Evolutionary conservation across 92 coral and sea anemone genomes (phyloP), one percentile per base, ranked within the genome.

Genomic region (Diadumene lineata): DNA sequence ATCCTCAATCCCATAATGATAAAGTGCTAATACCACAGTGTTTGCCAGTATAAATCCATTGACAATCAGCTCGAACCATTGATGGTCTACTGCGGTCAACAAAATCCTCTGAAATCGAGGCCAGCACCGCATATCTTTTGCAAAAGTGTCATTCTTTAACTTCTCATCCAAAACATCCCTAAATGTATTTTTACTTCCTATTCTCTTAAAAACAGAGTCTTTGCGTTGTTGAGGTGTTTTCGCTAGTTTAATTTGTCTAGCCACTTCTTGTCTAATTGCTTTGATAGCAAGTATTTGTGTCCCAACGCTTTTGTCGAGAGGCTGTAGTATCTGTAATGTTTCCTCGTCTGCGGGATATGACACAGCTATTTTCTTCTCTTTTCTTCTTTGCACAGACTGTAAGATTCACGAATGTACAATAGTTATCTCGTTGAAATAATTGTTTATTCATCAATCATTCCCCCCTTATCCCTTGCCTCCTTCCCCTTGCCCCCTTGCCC

Each of bases 1-100:
- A 15, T 76, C 34, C 34, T 94, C 87, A 60, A 94, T 94, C 10
- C 92, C 89, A 50, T 94, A 90, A 60, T 94, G 87, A 81, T 94
- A 85, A 7, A 92, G 27, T 3, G 98, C 92, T 38, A 94, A 82
- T 1, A 92, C 94, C 30, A 92, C 88, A 0, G 98, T 94, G 30
- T 94, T 94, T 1, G 85, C 91, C 15, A 94, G 80, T 25, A 94
- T 94, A 34, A 88, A 87, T 8, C 83, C 82, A 82, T 85, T 91
- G 22, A 94, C 90, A 51, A 62, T 63, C 34, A 91, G 68, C 69
- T 94, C 98, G 34, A 92, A 90, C 19, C 70, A 71, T 0, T 97
- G 92, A 64, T 86, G 93, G 26, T 80, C 93, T 31, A 88, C 73
- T 0, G 79, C 76, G 16, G 51, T 74, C 34, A 92, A 79, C 79